Conservation (phyloP, 1,140 invertebrate genomes). For the Aradophagus sp. region DNA sequence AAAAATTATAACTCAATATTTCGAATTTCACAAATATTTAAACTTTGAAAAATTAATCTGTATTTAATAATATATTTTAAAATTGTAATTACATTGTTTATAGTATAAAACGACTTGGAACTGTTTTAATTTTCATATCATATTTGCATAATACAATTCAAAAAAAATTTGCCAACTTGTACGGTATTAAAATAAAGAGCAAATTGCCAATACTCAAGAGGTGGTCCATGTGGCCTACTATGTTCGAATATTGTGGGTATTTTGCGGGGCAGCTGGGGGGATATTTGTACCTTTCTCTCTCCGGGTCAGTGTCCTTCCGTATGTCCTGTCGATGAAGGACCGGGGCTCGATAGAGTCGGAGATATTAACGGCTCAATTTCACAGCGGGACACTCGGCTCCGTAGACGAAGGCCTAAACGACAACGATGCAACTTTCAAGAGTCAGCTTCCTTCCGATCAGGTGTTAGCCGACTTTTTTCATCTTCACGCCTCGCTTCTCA, state of each 20-base stretch:
- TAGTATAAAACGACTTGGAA: too few species aligned
- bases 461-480: slow-evolving; percentile 48
- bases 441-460: slow-evolving; percentile 53
- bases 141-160: too few species aligned
- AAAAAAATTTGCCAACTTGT: too few species aligned
- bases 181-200: slow-evolving; percentile 1
- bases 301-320: slow-evolving; percentile 43
- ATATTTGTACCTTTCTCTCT: slow-evolving; percentile 42
- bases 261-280: slow-evolving; percentile 24
- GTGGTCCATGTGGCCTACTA: slow-evolving; percentile 3
- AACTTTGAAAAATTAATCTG: too few species aligned
- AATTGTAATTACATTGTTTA: too few species aligned
- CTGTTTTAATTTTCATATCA: too few species aligned
- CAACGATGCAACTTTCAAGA: slow-evolving; percentile 45
- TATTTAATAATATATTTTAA: too few species aligned
- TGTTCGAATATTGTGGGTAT: slow-evolving; percentile 23
- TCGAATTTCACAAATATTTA: too few species aligned
- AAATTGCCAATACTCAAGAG: slow-evolving; percentile 3
- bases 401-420: slow-evolving; percentile 40
- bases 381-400: slow-evolving; percentile 51
- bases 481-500: slow-evolving; percentile 54
- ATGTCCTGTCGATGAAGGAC: slow-evolving; percentile 37
- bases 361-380: slow-evolving; percentile 59
- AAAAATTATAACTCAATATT: too few species aligned
- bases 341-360: slow-evolving; percentile 34